A percentile compares a stretch with the other conserved stretches of the same genome.
These are phyloP conservation scores for Drosophila anomelani DNA, from an alignment of 2,888 invertebrate species.

Conservation along the genomic window DNA sequence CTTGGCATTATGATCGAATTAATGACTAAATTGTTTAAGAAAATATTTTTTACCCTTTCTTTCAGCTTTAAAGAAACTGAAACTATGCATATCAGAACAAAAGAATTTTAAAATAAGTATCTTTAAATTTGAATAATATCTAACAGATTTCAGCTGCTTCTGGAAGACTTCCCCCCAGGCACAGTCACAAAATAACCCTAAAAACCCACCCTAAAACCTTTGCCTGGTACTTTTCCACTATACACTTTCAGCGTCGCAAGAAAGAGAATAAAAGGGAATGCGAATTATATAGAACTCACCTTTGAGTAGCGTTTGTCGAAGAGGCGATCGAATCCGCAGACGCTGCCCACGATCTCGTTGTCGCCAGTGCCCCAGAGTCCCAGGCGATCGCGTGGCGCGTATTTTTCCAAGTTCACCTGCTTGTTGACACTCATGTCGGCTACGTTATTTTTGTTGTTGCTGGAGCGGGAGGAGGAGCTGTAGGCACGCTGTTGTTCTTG, in stretches of 20 bases:
- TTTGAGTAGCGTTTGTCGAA: conserved; percentile 81
- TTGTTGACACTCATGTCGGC: conserved; percentile 29
- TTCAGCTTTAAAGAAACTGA: not conserved
- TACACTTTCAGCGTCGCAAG: not conserved
- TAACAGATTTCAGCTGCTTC: too few species aligned
- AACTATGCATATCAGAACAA: too few species aligned
- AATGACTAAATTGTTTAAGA: not conserved
- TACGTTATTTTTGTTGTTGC: conserved; percentile 34
- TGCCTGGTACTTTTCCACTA: conserved; percentile 72
- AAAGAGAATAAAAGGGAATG: not conserved
- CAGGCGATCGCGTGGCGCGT: conserved; percentile 78
- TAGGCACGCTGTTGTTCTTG: conserved; percentile 51
- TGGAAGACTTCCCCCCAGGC: not conserved
- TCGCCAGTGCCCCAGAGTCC: conserved; percentile 82
- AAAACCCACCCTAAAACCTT: conserved; percentile 56
- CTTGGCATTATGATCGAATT: not conserved
- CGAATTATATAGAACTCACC: conserved; percentile 70
- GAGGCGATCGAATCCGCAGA: conserved; percentile 82
- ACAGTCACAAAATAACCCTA: conserved; percentile 5
- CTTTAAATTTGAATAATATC: not conserved
- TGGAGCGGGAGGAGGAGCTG: conserved; percentile 14
- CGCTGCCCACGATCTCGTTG: conserved; percentile 77
- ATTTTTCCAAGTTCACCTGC: conserved; percentile 34
- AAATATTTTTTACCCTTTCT: not conserved
- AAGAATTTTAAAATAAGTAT: not conserved